phyloP scores from a whole-genome alignment of 2,888 invertebrate genomes.

The Calameuta pallipes region DNA sequence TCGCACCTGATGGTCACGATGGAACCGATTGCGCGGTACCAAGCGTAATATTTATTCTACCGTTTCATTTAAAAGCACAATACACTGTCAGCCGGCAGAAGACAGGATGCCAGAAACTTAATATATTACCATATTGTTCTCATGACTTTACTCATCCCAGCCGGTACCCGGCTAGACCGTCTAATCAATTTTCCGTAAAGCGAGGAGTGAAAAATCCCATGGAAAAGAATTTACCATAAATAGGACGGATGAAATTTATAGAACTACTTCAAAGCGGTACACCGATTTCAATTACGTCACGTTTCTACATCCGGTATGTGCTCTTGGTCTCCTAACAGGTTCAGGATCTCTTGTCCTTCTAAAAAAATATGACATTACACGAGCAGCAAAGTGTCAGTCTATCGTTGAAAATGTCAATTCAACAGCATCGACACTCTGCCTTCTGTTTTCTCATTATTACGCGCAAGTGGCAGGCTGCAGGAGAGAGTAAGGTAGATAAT shows the following conservation, averaged over 20 bases:
- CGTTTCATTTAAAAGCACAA: conserved; percentile 2
- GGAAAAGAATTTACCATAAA: neutral
- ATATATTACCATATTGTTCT: neutral
- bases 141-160: neutral
- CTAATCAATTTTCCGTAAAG: neutral
- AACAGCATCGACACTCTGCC: conserved; percentile 31
- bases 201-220: neutral
- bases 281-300: neutral
- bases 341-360: neutral
- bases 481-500: conserved; percentile 36
- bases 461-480: conserved; percentile 33
- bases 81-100: neutral
- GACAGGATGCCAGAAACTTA: neutral
- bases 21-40: conserved; percentile 13
- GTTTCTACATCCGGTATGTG: neutral
- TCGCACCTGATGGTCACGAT: conserved; percentile 7
- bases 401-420: conserved; percentile 2
- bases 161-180: neutral
- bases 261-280: neutral
- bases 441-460: conserved; percentile 47
- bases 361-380: neutral
- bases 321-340: neutral
- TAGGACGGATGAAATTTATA: neutral
- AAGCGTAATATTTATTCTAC: neutral
- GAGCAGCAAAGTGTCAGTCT: neutral